Percentiles rank a stretch among this genome's conserved stretches.
Evolutionary conservation across 1,140 invertebrate genomes (phyloP).

Genomic region (Diachasmimorpha longicaudata): DNA sequence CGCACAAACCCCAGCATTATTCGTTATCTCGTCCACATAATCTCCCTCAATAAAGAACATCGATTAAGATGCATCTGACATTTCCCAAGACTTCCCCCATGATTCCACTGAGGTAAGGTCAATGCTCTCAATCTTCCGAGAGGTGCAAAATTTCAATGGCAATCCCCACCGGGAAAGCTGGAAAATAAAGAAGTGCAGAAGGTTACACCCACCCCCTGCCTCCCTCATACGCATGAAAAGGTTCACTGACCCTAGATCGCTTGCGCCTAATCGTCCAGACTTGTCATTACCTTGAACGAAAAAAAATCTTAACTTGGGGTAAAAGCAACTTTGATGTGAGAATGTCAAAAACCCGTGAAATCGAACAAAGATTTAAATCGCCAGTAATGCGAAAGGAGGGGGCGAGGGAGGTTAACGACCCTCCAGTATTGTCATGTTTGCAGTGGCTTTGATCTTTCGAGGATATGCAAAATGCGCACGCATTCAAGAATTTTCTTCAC

Average conservation of each 20-base stretch:
- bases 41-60: neutral
- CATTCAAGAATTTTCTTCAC: neutral
- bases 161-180: neutral
- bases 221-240: neutral
- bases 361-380: neutral
- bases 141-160: neutral
- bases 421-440: neutral
- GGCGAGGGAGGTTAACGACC: neutral
- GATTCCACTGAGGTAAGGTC: neutral
- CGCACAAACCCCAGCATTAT: neutral
- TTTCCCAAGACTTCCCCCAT: neutral
- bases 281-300: neutral
- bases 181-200: neutral
- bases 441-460: neutral
- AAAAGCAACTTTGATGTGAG: neutral
- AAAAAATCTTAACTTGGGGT: neutral
- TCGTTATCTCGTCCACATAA: neutral
- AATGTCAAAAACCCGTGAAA: neutral
- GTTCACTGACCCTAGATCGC: neutral
- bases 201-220: neutral
- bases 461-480: neutral
- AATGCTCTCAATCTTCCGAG: neutral
- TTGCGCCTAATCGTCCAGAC: neutral
- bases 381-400: neutral
- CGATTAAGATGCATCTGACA: neutral